Conservation (phyloP, 2,113 vertebrate species). For the Scomber japonicus region DNA sequence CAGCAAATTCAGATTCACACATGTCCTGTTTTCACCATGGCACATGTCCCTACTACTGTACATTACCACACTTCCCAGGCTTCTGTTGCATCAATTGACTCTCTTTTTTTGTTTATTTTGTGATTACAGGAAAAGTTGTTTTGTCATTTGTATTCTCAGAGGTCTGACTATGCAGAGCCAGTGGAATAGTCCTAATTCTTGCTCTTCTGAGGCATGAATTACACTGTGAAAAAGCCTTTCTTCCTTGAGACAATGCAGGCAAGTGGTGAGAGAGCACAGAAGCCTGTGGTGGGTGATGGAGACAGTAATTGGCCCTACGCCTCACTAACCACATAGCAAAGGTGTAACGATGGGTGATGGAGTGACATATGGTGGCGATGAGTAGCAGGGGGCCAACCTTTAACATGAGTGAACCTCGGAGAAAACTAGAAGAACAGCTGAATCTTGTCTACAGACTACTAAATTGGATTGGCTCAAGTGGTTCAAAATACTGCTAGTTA, state of each 20-base stretch:
- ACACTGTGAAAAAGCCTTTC: constrained; percentile 50
- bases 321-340: constrained; percentile 69
- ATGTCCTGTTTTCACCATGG: not conserved
- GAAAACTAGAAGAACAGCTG: not conserved
- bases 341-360: constrained; percentile 64
- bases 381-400: not conserved
- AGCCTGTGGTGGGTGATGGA: constrained; percentile 42
- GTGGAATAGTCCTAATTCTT: constrained; percentile 36
- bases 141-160: constrained; percentile 34
- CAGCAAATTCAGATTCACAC: constrained; percentile 33
- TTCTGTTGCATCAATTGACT: constrained; percentile 11
- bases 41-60: constrained; percentile 15
- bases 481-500: not conserved
- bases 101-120: no score
- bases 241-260: constrained; percentile 51
- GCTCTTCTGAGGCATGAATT: constrained; percentile 46
- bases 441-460: not conserved
- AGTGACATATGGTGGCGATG: constrained; percentile 45
- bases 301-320: constrained; percentile 62
- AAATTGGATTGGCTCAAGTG: not conserved
- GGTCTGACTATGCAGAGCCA: constrained; percentile 11
- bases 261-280: constrained; percentile 22
- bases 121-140: not conserved
- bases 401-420: not conserved
- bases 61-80: constrained; percentile 17